Evolutionary conservation across 2,888 invertebrate species (phyloP).

Genomic region (Lumbricus terrestris): DNA sequence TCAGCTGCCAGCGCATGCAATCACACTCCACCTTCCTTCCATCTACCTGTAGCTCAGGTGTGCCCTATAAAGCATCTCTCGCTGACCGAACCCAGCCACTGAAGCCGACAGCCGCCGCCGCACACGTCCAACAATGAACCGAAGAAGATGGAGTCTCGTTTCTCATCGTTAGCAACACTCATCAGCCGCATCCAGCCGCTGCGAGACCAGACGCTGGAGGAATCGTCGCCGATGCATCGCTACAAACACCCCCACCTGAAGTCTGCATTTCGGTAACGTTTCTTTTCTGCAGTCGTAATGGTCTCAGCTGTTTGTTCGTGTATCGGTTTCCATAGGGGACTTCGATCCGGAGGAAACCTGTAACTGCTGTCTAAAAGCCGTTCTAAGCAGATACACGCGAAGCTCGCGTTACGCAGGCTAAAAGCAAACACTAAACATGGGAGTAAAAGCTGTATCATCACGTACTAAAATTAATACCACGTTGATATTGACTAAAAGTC

Average conservation of each 20-base stretch:
- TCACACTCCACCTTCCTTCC: not conserved
- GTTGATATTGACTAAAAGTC: too few relatives aligned
- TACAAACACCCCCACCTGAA: not conserved
- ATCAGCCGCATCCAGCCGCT: slow-evolving; percentile 3
- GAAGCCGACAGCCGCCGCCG: not conserved
- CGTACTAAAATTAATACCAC: too few relatives aligned
- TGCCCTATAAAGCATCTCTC: not conserved
- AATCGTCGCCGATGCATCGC: not conserved
- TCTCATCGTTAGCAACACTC: not conserved
- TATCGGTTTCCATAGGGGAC: not conserved
- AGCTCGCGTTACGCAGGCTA: not conserved
- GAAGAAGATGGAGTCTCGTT: not conserved
- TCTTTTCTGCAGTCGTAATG: not conserved
- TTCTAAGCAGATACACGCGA: not conserved
- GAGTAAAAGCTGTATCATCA: too few relatives aligned
- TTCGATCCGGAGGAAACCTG: not conserved
- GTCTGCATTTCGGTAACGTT: not conserved
- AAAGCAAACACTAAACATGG: too few relatives aligned
- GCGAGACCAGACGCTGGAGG: not conserved
- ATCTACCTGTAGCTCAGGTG: slow-evolving; percentile 3
- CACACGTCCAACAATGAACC: not conserved
- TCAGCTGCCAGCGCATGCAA: not conserved
- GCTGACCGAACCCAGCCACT: not conserved
- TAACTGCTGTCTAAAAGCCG: not conserved
- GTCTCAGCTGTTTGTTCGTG: not conserved